These are phyloP conservation scores for Anthopleura sola DNA, from an alignment of 64 coral and sea anemone genomes.

Conservation along the genomic window DNA sequence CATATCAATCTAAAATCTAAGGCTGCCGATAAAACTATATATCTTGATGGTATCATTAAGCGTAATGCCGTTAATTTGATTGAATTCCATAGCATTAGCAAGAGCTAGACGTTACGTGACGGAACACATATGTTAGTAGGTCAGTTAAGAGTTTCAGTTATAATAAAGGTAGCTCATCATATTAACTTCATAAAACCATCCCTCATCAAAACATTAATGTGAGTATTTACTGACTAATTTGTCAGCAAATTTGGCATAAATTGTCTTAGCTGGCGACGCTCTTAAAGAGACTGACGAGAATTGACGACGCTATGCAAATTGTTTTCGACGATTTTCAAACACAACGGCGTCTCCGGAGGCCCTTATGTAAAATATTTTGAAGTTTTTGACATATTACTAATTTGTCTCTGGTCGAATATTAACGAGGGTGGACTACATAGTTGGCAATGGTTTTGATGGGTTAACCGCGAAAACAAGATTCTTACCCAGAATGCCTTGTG, in stretches of 20 bases:
- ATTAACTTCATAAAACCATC: background rate
- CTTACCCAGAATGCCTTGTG: background rate
- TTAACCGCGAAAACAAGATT: background rate
- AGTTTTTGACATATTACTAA: conserved; percentile 6
- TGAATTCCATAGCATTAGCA: background rate
- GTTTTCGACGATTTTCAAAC: background rate
- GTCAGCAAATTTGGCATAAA: background rate
- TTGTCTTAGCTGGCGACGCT: no score
- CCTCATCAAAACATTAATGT: background rate
- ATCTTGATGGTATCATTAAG: background rate
- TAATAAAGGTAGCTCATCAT: background rate
- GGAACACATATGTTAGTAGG: background rate
- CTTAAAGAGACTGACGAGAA: no score
- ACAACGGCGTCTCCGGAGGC: no score
- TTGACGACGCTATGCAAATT: no score
- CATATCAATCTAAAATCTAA: background rate
- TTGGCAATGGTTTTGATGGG: background rate
- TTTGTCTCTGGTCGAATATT: background rate
- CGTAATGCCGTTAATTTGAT: conserved; percentile 3
- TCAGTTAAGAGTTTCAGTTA: background rate
- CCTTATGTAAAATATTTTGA: background rate
- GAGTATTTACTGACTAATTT: background rate
- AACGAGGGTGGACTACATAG: background rate
- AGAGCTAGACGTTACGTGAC: background rate
- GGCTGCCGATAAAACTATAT: background rate